phyloP scores from a whole-genome alignment of 2,113 vertebrate species.

The Irena cyanogastra region DNA sequence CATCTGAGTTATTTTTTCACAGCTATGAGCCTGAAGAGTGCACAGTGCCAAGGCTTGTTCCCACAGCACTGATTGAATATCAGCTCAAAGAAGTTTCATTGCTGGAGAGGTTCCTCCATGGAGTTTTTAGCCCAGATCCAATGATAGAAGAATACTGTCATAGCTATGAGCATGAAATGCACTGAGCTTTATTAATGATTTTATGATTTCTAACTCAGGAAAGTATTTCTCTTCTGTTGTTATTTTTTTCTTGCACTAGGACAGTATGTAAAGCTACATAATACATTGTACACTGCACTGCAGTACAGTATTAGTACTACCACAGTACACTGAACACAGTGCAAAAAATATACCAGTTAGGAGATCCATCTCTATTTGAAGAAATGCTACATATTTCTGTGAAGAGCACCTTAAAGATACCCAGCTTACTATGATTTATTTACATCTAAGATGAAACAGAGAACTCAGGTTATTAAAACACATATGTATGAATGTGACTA shows the following conservation, averaged over 20 bases:
- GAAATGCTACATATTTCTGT: neutral
- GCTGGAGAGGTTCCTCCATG: constrained; percentile 61
- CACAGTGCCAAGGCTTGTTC: constrained; percentile 20
- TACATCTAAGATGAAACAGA: neutral
- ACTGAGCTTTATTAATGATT: neutral
- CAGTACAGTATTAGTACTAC: neutral
- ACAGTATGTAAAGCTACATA: neutral
- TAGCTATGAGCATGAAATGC: neutral
- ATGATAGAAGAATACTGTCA: constrained; percentile 10
- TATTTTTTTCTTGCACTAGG: neutral
- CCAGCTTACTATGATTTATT: neutral
- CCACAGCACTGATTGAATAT: constrained; percentile 28
- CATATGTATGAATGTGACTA: neutral
- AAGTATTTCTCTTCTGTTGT: neutral
- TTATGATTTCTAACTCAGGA: neutral
- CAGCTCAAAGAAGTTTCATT: constrained; percentile 52
- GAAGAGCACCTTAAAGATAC: neutral
- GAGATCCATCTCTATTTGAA: neutral
- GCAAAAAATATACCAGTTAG: neutral
- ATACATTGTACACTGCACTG: neutral
- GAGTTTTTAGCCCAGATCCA: constrained; percentile 19
- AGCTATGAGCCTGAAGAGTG: neutral
- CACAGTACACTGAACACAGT: neutral
- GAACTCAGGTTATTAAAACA: neutral
- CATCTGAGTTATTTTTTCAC: constrained; percentile 22